Conservation (phyloP, 2,888 invertebrate genomes). For the Cremastobaeus sp. region DNA sequence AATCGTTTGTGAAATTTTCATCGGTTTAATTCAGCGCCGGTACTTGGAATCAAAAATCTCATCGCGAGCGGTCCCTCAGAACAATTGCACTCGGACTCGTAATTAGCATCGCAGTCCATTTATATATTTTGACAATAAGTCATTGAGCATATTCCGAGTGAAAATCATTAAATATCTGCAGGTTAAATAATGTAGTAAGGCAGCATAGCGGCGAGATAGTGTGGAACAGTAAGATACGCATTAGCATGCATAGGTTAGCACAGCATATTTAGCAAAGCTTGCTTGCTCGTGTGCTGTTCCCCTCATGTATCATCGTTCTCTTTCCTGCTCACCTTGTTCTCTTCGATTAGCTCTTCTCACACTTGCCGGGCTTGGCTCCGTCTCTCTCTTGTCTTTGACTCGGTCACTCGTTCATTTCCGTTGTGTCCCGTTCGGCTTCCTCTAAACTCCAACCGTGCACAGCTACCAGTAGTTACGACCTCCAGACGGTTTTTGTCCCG, state of each 20-base stretch:
- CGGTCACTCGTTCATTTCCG: too few relatives aligned
- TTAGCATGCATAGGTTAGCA: slow-evolving; percentile 75
- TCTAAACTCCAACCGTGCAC: slow-evolving; percentile 51
- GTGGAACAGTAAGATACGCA: slow-evolving; percentile 69
- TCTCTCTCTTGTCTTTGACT: slow-evolving; percentile 42
- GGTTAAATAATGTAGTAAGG: slow-evolving; percentile 63
- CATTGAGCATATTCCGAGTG: slow-evolving; percentile 21
- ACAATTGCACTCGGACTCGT: neutral
- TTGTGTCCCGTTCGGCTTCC: slow-evolving; percentile 37
- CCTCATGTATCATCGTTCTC: slow-evolving; percentile 34
- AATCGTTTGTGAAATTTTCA: too few relatives aligned
- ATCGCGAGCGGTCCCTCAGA: neutral
- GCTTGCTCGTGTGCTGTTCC: slow-evolving; percentile 18
- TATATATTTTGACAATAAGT: slow-evolving; percentile 32
- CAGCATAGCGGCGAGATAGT: slow-evolving; percentile 68
- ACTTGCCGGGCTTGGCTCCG: slow-evolving; percentile 16
- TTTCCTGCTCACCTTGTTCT: slow-evolving; percentile 16
- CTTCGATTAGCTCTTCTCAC: slow-evolving; percentile 57
- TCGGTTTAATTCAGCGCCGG: too few relatives aligned
- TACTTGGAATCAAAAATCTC: neutral
- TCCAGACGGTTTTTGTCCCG: slow-evolving; percentile 64
- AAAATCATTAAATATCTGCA: slow-evolving; percentile 64
- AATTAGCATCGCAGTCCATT: slow-evolving; percentile 23
- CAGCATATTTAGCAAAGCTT: slow-evolving; percentile 70
- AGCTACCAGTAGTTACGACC: slow-evolving; percentile 51